Percentiles rank a stretch among this genome's conserved stretches.
Evolutionary conservation across 2,113 vertebrate genomes (phyloP).

Genomic region (Felis catus): DNA sequence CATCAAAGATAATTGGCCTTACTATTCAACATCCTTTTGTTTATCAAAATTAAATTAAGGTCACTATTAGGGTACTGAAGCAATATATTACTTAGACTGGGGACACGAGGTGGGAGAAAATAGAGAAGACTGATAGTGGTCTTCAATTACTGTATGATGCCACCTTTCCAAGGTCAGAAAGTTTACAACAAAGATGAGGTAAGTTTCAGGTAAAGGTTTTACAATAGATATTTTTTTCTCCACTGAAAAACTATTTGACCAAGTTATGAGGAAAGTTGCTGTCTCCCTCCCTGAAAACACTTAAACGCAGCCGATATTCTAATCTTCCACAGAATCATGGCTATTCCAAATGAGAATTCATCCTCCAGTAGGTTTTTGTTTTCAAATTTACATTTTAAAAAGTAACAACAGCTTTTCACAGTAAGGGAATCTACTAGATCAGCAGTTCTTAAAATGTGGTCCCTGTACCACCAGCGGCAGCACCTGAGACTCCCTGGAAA

Average conservation of each 20-base stretch:
- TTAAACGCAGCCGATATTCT: neutral
- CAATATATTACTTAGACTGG: neutral
- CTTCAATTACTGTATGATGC: neutral
- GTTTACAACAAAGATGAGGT: neutral
- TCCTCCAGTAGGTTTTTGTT: neutral
- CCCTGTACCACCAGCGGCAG: neutral
- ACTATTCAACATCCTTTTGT: slow-evolving; percentile 30
- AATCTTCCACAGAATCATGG: neutral
- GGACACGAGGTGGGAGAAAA: neutral
- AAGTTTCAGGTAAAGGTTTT: neutral
- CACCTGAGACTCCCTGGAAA: neutral
- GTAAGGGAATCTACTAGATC: neutral
- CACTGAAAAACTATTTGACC: neutral
- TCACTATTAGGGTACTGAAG: neutral
- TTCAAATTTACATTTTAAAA: slow-evolving; percentile 8
- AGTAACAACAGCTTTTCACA: neutral
- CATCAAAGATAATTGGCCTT: slow-evolving; percentile 39
- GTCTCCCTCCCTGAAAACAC: neutral
- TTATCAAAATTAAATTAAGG: slow-evolving; percentile 69
- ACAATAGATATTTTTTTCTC: neutral
- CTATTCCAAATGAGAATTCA: neutral
- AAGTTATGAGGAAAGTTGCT: neutral
- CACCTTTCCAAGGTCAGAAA: slow-evolving; percentile 31
- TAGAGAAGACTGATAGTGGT: neutral
- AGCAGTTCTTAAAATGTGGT: neutral